Conservation (phyloP, 2,797 vertebrate species). For the Gambusia yucatana region DNA sequence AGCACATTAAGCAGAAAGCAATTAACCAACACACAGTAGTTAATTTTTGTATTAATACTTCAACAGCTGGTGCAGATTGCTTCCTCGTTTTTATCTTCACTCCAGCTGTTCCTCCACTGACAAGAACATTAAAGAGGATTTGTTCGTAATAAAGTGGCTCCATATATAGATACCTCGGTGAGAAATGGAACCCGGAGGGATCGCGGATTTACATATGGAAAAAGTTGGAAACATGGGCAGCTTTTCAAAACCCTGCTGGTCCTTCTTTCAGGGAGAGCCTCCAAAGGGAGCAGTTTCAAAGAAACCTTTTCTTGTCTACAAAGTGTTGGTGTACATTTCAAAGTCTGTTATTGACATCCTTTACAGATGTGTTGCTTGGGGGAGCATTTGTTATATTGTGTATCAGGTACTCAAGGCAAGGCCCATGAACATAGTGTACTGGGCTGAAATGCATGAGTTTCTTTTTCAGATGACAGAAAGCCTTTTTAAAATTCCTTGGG, state of each 20-base stretch:
- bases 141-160: slow-evolving; percentile 80
- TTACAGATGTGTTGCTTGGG: slow-evolving; percentile 76
- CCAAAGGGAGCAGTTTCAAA: slow-evolving; percentile 72
- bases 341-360: slow-evolving; percentile 77
- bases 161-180: slow-evolving; percentile 79
- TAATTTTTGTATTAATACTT: slow-evolving; percentile 86
- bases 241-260: slow-evolving; percentile 70
- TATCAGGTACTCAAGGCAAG: slow-evolving; percentile 65
- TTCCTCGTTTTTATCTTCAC: slow-evolving; percentile 81
- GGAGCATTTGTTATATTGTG: slow-evolving; percentile 74
- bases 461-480: slow-evolving; percentile 61
- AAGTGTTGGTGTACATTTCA: slow-evolving; percentile 77
- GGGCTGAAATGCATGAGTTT: slow-evolving; percentile 29
- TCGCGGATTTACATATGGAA: slow-evolving; percentile 77
- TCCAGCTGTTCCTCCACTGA: slow-evolving; percentile 82
- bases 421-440: slow-evolving; percentile 61
- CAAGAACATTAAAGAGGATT: slow-evolving; percentile 85
- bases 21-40: slow-evolving; percentile 85
- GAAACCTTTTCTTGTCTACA: slow-evolving; percentile 65
- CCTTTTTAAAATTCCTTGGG: slow-evolving; percentile 50
- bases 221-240: slow-evolving; percentile 71
- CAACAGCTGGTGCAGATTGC: slow-evolving; percentile 83
- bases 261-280: slow-evolving; percentile 63
- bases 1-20: slow-evolving; percentile 86
- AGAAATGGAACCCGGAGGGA: slow-evolving; percentile 67